A percentile compares a stretch with the other conserved stretches of the same genome.
Evolutionary conservation across 2,888 invertebrate genomes (phyloP).

Genomic region (Rambutsinella grinnellia): DNA sequence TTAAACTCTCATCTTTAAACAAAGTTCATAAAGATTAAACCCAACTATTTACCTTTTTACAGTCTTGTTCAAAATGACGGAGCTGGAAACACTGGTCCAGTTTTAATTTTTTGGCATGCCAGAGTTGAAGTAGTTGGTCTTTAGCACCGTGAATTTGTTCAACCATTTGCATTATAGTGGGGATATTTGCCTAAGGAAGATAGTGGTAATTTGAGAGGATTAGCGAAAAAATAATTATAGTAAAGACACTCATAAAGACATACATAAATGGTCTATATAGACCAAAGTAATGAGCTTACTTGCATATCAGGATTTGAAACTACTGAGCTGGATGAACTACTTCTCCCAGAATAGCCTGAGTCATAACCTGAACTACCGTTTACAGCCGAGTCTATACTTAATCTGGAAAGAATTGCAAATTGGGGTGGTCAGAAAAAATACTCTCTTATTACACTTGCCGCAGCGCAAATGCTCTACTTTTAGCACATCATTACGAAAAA

Average conservation of each 20-base stretch:
- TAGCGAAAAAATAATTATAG: conserved; percentile 37
- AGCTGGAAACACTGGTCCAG: conserved; percentile 97
- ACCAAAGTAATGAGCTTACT: too few species aligned
- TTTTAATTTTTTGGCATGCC: conserved; percentile 95
- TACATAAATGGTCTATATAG: too few species aligned
- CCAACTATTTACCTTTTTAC: conserved; percentile 81
- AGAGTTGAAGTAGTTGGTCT: conserved; percentile 90
- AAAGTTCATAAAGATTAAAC: not conserved
- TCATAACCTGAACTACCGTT: conserved; percentile 74
- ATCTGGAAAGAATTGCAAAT: conserved; percentile 68
- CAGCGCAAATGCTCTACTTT: not conserved
- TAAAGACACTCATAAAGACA: not conserved
- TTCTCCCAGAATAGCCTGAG: conserved; percentile 81
- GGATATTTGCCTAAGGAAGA: conserved; percentile 74
- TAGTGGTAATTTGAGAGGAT: too few species aligned
- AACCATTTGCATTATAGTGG: conserved; percentile 83
- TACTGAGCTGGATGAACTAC: conserved; percentile 74
- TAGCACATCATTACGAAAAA: not conserved
- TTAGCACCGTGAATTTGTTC: conserved; percentile 91
- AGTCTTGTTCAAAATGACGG: conserved; percentile 95
- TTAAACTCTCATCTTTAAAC: conserved; percentile 8
- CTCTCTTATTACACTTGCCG: not conserved
- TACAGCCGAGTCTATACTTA: conserved; percentile 71
- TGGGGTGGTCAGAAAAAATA: not conserved
- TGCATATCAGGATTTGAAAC: conserved; percentile 76